A percentile compares a stretch with the other conserved stretches of the same genome.
These are phyloP conservation scores for Pantelozetes paolii DNA, from an alignment of 2,888 invertebrate genomes.

Conservation along the genomic window DNA sequence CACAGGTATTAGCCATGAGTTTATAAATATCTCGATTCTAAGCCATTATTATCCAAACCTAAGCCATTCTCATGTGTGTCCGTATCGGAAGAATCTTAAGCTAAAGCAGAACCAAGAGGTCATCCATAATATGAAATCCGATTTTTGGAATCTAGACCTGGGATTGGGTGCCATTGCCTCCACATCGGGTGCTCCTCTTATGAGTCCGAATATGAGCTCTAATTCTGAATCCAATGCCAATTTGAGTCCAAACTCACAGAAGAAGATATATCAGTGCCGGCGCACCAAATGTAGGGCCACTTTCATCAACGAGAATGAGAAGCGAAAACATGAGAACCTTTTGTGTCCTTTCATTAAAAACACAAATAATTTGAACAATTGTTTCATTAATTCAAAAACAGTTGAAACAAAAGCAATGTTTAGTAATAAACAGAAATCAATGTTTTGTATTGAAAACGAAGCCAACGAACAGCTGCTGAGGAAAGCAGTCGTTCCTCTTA, in stretches of 20 bases:
- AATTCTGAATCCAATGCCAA: not conserved
- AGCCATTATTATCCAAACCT: not conserved
- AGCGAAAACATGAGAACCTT: constrained; percentile 12
- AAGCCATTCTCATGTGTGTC: constrained; percentile 17
- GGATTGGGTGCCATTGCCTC: constrained; percentile 22
- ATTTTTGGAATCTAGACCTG: constrained; percentile 4
- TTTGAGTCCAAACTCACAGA: not conserved
- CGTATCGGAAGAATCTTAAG: constrained; percentile 7
- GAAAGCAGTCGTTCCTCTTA: not conserved
- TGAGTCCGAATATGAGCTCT: not conserved
- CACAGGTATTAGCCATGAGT: not conserved
- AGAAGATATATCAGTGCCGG: constrained; percentile 16
- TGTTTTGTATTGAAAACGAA: not conserved
- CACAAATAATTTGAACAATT: not conserved
- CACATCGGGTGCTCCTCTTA: not conserved
- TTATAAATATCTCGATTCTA: not conserved
- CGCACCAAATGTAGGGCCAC: constrained; percentile 4
- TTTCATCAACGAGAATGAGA: not conserved
- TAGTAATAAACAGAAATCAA: not conserved
- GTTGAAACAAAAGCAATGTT: not conserved
- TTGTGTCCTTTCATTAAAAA: constrained; percentile 19
- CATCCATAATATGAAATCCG: constrained; percentile 3
- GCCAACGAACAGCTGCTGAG: not conserved
- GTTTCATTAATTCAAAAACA: not conserved
- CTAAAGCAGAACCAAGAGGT: constrained; percentile 18